phyloP scores from a whole-genome alignment of 1,140 invertebrate species.

The Hermetia illucens region DNA sequence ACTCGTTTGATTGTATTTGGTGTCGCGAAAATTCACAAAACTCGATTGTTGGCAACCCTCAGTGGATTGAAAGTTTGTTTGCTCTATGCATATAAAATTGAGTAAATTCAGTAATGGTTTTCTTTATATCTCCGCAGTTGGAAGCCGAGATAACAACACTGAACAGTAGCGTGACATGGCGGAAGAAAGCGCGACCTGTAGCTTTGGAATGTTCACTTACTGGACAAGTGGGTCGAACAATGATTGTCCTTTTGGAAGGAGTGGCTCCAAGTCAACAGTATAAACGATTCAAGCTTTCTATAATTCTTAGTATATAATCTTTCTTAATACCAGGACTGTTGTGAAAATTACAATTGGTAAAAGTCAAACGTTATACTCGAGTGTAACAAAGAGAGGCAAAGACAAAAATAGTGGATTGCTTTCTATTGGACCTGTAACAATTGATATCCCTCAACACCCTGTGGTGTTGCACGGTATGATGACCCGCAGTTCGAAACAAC shows the following conservation, averaged over 20 bases:
- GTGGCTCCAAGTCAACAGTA: constrained; percentile 77
- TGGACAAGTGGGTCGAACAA: constrained; percentile 80
- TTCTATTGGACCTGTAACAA: constrained; percentile 74
- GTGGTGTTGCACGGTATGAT: constrained; percentile 94
- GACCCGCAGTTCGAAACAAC: constrained; percentile 81
- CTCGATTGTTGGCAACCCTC: constrained; percentile 73
- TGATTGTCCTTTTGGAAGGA: constrained; percentile 85
- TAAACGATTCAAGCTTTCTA: no score
- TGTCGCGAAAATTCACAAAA: constrained; percentile 76
- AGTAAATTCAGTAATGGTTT: no score
- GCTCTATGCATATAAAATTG: no score
- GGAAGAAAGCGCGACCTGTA: constrained; percentile 26
- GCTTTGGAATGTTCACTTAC: constrained; percentile 76
- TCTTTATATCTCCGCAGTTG: constrained; percentile 6
- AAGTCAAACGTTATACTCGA: constrained; percentile 82
- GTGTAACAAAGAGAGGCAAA: constrained; percentile 56
- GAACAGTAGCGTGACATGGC: constrained; percentile 28
- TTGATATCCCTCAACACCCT: constrained; percentile 94
- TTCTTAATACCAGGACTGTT: constrained; percentile 56
- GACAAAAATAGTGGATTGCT: constrained; percentile 79
- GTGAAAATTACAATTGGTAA: constrained; percentile 86
- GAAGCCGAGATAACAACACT: constrained; percentile 29
- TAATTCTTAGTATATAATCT: constrained; percentile 1
- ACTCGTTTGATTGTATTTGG: constrained; percentile 49
- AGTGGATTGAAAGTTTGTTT: constrained; percentile 66